Evolutionary conservation across 2,888 invertebrate genomes (phyloP).

Genomic region (Melipona bicolor): DNA sequence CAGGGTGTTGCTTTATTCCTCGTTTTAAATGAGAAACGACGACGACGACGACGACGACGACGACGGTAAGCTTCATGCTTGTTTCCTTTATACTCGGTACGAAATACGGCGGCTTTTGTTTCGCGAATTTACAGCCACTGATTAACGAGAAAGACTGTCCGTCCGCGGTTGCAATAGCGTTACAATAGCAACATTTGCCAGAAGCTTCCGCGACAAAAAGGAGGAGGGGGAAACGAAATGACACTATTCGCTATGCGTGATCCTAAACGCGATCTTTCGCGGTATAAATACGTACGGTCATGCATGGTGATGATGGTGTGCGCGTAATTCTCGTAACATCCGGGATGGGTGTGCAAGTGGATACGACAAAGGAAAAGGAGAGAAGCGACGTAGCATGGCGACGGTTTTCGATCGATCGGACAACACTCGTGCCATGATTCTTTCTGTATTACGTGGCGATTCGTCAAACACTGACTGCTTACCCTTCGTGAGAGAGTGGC

Average conservation of each 20-base stretch:
- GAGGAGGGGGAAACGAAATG: constrained; percentile 9
- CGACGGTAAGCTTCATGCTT: constrained; percentile 16
- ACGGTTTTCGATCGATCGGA: constrained; percentile 17
- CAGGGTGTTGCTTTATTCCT: background rate
- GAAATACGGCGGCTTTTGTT: constrained; percentile 17
- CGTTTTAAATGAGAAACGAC: background rate
- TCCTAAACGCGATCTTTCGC: constrained; percentile 7
- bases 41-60: background rate
- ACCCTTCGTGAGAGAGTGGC: constrained; percentile 84
- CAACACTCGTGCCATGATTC: constrained; percentile 13
- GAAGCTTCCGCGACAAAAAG: background rate
- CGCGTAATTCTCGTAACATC: background rate
- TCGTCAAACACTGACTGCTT: constrained; percentile 58
- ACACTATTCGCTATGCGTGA: constrained; percentile 15
- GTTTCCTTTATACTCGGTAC: constrained; percentile 12
- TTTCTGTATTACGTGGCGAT: background rate
- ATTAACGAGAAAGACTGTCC: constrained; percentile 37
- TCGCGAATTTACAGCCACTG: constrained; percentile 42
- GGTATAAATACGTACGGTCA: constrained; percentile 17
- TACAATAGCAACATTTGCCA: constrained; percentile 21
- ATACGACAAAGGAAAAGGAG: background rate
- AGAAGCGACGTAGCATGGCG: constrained; percentile 32
- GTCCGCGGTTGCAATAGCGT: background rate
- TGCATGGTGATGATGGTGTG: constrained; percentile 19
- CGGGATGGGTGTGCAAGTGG: constrained; percentile 1